Base-by-base conservation (phyloP, 2,888 invertebrate genomes). In the Venusia cambrica region DNA sequence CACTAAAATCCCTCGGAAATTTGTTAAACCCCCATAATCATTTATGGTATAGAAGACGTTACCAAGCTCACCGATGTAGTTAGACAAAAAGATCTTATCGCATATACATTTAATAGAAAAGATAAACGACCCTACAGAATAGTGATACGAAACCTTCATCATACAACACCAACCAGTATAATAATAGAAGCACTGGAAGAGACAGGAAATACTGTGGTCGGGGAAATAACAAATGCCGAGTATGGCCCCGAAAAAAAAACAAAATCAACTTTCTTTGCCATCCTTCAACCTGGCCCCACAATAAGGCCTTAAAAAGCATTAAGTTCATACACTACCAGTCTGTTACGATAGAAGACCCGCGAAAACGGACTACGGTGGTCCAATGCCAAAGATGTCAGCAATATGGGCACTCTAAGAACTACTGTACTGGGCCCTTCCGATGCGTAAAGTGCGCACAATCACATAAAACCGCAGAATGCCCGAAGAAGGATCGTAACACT, bases 241-340 rank as follows among this genome's bases (percentile, higher is more conserved):
- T 4, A 12, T n/a, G 27, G 27, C n/a, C 17, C 27, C 1, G 12
- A 27, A 1, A 11, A 11, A 18, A 6, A 5, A 12, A 19, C 19
- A 12, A 13, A 7, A 28, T n/a, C n/a, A n/a, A n/a, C 28, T 5
- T 28, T 30, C 9, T 30, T 30, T 15, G 14, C 10, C 2, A 30
- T 21, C 15, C 4, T 30, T 1, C n/a, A 3, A 3, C 29, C 9
- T 4, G 12, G 21, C 9, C 1, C 10, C n/a, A 22, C 6, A 26
- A 25, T 2, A 26, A 14, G 1, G 0, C 1, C 6, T 3, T 4
- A 1, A 28, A 34, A 6, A 13, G 15, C 0, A 6, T 27, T 7
- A 15, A 8, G 6, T 4, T 3, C n/a, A 32, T 32, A 2, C 24
- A 32, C 13, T 24, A 32, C 6, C 7, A 2, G 1, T 5, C 17